phyloP scores from a whole-genome alignment of 1,140 invertebrate species.

The Drosophila saltans region DNA sequence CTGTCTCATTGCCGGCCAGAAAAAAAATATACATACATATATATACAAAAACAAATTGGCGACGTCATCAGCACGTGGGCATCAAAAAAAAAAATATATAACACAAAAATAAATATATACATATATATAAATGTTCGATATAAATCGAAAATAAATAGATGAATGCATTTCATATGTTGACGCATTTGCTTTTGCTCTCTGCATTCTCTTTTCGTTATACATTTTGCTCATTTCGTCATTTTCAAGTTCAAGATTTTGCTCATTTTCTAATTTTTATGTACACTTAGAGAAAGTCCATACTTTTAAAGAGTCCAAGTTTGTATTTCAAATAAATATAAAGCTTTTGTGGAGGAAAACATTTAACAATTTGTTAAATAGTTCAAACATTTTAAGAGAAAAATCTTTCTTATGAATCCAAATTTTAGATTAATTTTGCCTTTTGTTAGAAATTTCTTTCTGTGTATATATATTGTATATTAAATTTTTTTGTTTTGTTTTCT shows the following conservation, averaged over 20 bases:
- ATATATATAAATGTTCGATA: conserved; percentile 10
- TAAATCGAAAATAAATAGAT: conserved; percentile 17
- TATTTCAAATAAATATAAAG: too few relatives aligned
- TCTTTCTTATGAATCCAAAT: too few relatives aligned
- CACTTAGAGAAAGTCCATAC: neutral
- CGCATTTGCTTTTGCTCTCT: conserved; percentile 45
- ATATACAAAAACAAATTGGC: conserved; percentile 10
- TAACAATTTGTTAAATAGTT: too few relatives aligned
- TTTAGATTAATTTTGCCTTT: neutral
- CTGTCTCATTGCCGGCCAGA: conserved; percentile 31
- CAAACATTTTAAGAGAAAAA: too few relatives aligned
- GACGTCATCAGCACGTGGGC: conserved; percentile 70
- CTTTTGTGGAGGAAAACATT: too few relatives aligned
- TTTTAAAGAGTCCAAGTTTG: too few relatives aligned
- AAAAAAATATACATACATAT: neutral
- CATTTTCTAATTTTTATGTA: neutral
- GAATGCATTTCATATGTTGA: conserved; percentile 41
- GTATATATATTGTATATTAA: neutral
- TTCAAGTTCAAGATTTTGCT: conserved; percentile 31
- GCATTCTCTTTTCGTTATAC: neutral
- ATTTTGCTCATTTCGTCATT: neutral
- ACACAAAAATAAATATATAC: conserved; percentile 24
- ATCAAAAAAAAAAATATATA: conserved; percentile 12
- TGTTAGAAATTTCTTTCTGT: neutral
- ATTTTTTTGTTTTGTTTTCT: neutral